Evolutionary conservation across 2,113 vertebrate genomes (phyloP).

Genomic region (Rallus limicola): DNA sequence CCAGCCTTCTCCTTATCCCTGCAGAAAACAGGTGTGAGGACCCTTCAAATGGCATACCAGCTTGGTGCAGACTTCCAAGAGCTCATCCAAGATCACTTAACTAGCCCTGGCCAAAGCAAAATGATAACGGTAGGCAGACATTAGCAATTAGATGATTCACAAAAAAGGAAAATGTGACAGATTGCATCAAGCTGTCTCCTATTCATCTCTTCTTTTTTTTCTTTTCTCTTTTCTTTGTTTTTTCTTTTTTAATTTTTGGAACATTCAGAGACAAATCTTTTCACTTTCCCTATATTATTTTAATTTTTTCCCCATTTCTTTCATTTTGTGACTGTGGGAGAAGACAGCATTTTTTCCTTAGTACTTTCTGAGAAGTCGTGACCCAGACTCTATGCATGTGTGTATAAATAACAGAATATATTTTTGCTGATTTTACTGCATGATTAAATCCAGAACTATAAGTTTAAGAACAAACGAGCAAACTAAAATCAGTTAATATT

Average conservation of each 20-base stretch:
- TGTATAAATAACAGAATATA: neutral
- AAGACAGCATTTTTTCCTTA: neutral
- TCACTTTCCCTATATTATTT: neutral
- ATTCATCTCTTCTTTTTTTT: neutral
- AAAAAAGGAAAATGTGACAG: neutral
- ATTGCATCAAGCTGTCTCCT: neutral
- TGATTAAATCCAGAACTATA: neutral
- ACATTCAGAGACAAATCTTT: neutral
- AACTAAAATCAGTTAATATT: neutral
- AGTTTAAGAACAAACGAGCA: neutral
- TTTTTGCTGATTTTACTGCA: neutral
- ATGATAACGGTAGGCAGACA: neutral
- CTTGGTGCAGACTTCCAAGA: neutral
- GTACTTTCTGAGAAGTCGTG: neutral
- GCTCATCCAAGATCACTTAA: neutral
- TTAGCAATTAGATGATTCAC: neutral
- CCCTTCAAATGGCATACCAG: neutral
- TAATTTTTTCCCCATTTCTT: neutral
- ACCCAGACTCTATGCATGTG: neutral
- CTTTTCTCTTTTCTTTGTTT: too few species aligned
- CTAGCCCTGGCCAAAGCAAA: neutral
- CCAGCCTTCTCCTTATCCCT: neutral
- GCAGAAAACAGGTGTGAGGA: neutral
- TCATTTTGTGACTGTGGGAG: neutral
- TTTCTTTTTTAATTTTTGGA: neutral